A percentile compares a stretch with the other conserved stretches of the same genome.
Conservation (phyloP, 2,888 invertebrate genomes). For the Brachynemurus nebulosus region DNA sequence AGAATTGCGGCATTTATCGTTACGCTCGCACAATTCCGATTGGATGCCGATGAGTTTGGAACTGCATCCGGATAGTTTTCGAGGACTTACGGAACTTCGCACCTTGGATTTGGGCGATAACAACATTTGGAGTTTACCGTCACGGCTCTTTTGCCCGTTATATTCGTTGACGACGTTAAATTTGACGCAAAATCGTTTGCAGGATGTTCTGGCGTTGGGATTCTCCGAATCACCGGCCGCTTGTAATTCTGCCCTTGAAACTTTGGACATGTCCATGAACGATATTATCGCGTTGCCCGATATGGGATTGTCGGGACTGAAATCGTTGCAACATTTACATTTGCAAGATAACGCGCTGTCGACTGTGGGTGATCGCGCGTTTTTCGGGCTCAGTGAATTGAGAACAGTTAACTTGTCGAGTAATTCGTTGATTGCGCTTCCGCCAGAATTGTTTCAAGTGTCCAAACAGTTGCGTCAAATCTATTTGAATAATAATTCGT, state of each 20-base stretch:
- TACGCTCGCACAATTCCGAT: constrained; percentile 64
- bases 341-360: constrained; percentile 65
- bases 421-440: constrained; percentile 61
- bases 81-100: constrained; percentile 51
- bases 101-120: constrained; percentile 59
- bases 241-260: constrained; percentile 54
- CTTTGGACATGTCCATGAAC: constrained; percentile 60
- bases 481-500: constrained; percentile 61
- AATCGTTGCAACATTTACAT: constrained; percentile 52
- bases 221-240: constrained; percentile 60
- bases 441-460: constrained; percentile 62
- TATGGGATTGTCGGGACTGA: constrained; percentile 53
- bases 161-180: constrained; percentile 55
- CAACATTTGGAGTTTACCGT: constrained; percentile 61
- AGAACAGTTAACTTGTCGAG: constrained; percentile 64
- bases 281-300: constrained; percentile 56
- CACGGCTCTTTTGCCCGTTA: constrained; percentile 57
- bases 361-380: constrained; percentile 57
- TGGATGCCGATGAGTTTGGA: constrained; percentile 70
- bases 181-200: constrained; percentile 61
- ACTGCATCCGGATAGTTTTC: constrained; percentile 54
- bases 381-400: constrained; percentile 53
- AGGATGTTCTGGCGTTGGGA: constrained; percentile 61
- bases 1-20: constrained; percentile 48
- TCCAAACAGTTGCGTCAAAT: constrained; percentile 58